Evolutionary conservation across 2,888 invertebrate species (phyloP), one percentile per base, ranked within the genome.

Genomic region (Agrotis puta): DNA sequence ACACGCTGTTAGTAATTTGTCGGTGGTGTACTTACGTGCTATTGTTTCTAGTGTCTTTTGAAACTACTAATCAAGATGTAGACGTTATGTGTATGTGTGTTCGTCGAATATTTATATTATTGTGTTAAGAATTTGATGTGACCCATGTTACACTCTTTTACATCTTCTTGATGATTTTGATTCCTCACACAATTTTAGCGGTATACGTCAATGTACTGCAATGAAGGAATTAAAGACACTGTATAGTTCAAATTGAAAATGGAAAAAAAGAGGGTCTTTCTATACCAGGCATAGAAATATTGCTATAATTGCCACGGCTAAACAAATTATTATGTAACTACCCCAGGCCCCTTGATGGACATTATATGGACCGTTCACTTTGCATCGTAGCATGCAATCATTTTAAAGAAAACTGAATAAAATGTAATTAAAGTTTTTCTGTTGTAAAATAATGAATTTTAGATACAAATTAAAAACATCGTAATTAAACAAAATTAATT

Each of bases 401-500:
- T 11, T 39, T 39, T 33, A 13, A 48, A 39, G 11, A 16, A 27
- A 20, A 57, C 27, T 14, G 24, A 39, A 39, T 7, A 18, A 50
- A 33, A 48, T 2, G 16, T n/a, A 22, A 59, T 22, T 9, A 6
- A 50, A 51, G 2, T 27, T 27, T 27, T 18, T 56, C 48, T 14
- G n/a, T n/a, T 22, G 7, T 11, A 27, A 50, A n/a, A 16, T 11
- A 22, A 39, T 33, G 33, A 39, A 11, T 39, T 11, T 39, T 20
- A 57, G 13, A 72, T 20, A 69, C 50, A 68, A 73, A 77, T 14
- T 18, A 77, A 48, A 68, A 48, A 70, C n/a, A 39, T 45, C n/a
- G n/a, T 50, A 56, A 70, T 54, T n/a, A 45, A 75, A 64, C 53
- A 73, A 74, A 50, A 39, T 47, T 61, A 51, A 71, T 78, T 62